These are phyloP conservation scores for Julus scanicus DNA, from an alignment of 2,888 invertebrate genomes.

Conservation along the genomic window DNA sequence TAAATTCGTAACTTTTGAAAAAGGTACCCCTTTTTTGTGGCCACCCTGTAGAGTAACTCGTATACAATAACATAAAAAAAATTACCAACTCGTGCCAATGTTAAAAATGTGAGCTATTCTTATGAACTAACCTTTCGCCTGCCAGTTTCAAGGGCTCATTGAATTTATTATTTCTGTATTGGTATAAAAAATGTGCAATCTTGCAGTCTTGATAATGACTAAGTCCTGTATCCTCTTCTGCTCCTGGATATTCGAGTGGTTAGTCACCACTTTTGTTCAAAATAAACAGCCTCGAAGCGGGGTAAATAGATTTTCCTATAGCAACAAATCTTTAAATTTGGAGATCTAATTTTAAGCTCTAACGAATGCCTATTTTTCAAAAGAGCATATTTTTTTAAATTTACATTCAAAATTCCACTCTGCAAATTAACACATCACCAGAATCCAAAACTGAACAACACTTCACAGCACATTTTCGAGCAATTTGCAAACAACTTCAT, in stretches of 20 bases:
- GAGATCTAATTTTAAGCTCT: background rate
- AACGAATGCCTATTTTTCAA: background rate
- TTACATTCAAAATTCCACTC: background rate
- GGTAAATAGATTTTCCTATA: background rate
- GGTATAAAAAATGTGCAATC: conserved; percentile 7
- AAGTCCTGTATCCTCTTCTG: background rate
- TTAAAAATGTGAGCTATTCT: too few species aligned
- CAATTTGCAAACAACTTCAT: background rate
- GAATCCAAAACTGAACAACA: background rate
- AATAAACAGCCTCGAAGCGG: background rate
- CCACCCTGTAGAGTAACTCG: too few species aligned
- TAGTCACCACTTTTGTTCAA: background rate
- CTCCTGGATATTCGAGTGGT: background rate
- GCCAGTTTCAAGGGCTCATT: background rate
- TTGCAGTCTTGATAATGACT: background rate
- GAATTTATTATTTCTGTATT: background rate
- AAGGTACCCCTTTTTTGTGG: too few species aligned
- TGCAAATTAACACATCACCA: background rate
- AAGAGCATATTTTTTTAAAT: background rate
- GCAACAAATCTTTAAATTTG: background rate
- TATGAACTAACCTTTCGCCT: too few species aligned
- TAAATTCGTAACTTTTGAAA: too few species aligned
- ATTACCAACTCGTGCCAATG: too few species aligned
- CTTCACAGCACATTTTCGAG: background rate
- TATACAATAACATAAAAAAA: too few species aligned